Conservation (phyloP, 1,140 invertebrate species). For the Tribolium madens region DNA sequence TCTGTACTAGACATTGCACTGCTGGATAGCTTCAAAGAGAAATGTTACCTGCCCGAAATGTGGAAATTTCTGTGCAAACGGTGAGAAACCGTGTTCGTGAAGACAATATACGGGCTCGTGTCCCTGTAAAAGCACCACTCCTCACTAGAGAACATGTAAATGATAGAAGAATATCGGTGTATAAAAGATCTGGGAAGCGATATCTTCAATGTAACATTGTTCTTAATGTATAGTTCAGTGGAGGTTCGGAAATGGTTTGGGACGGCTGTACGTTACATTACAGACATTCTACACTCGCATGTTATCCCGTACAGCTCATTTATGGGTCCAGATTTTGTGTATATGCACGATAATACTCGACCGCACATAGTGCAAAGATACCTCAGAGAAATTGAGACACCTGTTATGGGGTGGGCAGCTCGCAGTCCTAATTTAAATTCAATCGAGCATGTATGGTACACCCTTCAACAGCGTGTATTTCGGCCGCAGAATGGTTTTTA, state of each 20-base stretch:
- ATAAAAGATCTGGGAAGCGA: slow-evolving; percentile 61
- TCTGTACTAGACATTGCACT: background rate
- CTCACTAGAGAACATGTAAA: background rate
- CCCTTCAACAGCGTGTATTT: slow-evolving; percentile 47
- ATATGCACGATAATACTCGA: slow-evolving; percentile 57
- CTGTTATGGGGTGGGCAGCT: background rate
- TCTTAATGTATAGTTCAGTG: no score
- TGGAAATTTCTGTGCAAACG: background rate
- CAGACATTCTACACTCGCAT: slow-evolving; percentile 53
- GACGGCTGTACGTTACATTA: slow-evolving; percentile 51
- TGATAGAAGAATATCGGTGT: slow-evolving; percentile 54
- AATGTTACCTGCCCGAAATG: background rate
- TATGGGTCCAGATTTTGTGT: slow-evolving; percentile 54
- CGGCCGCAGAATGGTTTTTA: slow-evolving; percentile 4
- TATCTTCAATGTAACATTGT: no score
- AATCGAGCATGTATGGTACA: slow-evolving; percentile 64
- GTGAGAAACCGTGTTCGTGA: background rate
- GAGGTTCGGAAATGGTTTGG: background rate
- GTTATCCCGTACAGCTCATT: slow-evolving; percentile 53
- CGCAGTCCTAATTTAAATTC: slow-evolving; percentile 60
- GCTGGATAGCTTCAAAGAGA: slow-evolving; percentile 2
- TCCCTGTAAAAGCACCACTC: background rate
- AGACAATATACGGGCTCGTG: background rate
- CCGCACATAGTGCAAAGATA: slow-evolving; percentile 50
- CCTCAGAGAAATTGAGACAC: background rate